These are phyloP conservation scores for Ormyrus pomaceus DNA, from an alignment of 2,888 invertebrate genomes.

Conservation along the genomic window DNA sequence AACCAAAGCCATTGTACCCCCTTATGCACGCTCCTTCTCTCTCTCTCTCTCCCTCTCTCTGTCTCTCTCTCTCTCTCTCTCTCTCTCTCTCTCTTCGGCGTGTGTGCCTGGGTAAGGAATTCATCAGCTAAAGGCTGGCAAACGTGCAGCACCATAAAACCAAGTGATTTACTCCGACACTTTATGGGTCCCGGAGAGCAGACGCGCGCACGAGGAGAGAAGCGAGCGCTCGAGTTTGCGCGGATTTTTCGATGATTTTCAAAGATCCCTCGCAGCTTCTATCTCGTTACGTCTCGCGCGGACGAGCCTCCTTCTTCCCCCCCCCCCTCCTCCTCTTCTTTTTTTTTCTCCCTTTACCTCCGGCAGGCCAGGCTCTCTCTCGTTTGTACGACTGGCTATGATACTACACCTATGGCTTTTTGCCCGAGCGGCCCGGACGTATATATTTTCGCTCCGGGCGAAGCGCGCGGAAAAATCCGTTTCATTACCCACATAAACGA, in stretches of 20 bases:
- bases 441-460: slow-evolving; percentile 32
- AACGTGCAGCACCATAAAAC: slow-evolving; percentile 75
- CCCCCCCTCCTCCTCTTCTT: slow-evolving; percentile 26
- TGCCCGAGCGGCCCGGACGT: not conserved
- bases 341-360: slow-evolving; percentile 13
- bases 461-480: slow-evolving; percentile 63
- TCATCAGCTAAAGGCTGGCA: slow-evolving; percentile 75
- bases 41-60: slow-evolving; percentile 53
- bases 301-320: slow-evolving; percentile 26
- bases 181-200: slow-evolving; percentile 67
- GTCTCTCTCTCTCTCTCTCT: slow-evolving; percentile 46
- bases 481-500: slow-evolving; percentile 61
- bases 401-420: slow-evolving; percentile 18
- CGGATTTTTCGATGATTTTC: slow-evolving; percentile 74
- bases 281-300: too few species aligned
- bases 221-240: slow-evolving; percentile 69
- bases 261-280: slow-evolving; percentile 34
- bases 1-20: slow-evolving; percentile 51
- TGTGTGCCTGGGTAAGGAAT: slow-evolving; percentile 71
- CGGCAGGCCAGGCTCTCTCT: not conserved
- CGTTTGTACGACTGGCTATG: slow-evolving; percentile 29
- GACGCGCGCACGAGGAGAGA: not conserved
- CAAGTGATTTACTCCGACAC: slow-evolving; percentile 75
- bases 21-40: slow-evolving; percentile 33
- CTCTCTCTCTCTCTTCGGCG: slow-evolving; percentile 45